Evolutionary conservation across 2,888 invertebrate genomes (phyloP).

Genomic region (Melanostoma mellinum): DNA sequence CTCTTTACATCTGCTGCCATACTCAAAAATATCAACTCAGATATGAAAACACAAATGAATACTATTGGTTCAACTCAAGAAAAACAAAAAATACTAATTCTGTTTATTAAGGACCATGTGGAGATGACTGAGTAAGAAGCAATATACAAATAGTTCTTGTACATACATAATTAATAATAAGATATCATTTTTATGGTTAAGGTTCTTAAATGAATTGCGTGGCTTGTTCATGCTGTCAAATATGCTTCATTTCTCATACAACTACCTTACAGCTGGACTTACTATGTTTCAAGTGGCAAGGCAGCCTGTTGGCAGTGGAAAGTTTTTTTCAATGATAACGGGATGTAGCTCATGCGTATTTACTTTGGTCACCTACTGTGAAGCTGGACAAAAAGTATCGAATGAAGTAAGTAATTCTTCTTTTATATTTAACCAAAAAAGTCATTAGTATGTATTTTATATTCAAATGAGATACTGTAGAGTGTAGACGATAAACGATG

Average conservation of each 20-base stretch:
- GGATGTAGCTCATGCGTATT: constrained; percentile 48
- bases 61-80: background rate
- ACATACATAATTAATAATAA: background rate
- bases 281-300: constrained; percentile 50
- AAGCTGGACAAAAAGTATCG: constrained; percentile 47
- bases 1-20: constrained; percentile 37
- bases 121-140: constrained; percentile 37
- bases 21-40: constrained; percentile 33
- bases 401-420: constrained; percentile 29
- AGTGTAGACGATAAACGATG: too few species aligned
- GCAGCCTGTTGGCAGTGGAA: constrained; percentile 36
- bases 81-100: constrained; percentile 10
- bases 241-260: constrained; percentile 40
- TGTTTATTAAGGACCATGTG: constrained; percentile 27
- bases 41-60: background rate
- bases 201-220: constrained; percentile 41
- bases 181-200: background rate
- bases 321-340: constrained; percentile 49
- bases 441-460: too few species aligned
- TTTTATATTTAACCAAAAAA: background rate
- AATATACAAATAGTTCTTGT: background rate
- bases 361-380: constrained; percentile 38
- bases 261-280: constrained; percentile 49
- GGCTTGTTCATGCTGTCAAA: constrained; percentile 34
- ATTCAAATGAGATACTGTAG: too few species aligned